Evolutionary conservation across 2,888 invertebrate species (phyloP), one percentile per base, ranked within the genome.

Genomic region (Callimorpha dominula): DNA sequence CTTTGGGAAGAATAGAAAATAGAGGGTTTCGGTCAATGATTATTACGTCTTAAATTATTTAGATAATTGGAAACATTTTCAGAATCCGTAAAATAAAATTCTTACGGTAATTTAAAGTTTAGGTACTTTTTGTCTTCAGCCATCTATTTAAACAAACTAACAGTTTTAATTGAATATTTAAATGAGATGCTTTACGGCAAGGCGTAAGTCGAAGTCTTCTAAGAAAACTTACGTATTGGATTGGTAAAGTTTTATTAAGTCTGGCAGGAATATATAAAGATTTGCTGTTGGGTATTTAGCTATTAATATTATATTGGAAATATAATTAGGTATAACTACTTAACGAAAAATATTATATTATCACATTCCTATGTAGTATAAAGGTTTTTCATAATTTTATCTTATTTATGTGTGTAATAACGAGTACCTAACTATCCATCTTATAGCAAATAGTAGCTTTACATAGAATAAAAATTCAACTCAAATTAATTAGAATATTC

Each of bases 21-120:
- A 77, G 81, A 80, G 72, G 82, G 83, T 80, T 78, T 78, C 71
- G 76, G 77, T 83, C 81, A 85, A 83, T 78, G 77, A 85, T 85
- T 84, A 85, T 85, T 83, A 85, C 83, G 78, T 82, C 82, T 79
- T 75, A 70, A 78, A 70, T 84, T 83, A 84, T 85, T 87, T 83
- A 81, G 85, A 85, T 88, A 87, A 87, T 86, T 88, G 82, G 69
- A 74, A 50, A 73, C 9, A 50, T 75, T 67, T 62, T 60, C 67
- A 40, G 71, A 68, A 71, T 68, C 54, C 31, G 50, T 31, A 63
- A 71, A 73, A 64, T 20, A 70, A 76, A 54, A 63, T 14, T 63
- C 65, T 60, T 43, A 31, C 40, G 17, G n/a, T 67, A 69, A 73
- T 76, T 76, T 66, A 78, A 81, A 72, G 71, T 78, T 79, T 73